Conservation (phyloP, 1,140 invertebrate species). For the Listronotus bonariensis region DNA sequence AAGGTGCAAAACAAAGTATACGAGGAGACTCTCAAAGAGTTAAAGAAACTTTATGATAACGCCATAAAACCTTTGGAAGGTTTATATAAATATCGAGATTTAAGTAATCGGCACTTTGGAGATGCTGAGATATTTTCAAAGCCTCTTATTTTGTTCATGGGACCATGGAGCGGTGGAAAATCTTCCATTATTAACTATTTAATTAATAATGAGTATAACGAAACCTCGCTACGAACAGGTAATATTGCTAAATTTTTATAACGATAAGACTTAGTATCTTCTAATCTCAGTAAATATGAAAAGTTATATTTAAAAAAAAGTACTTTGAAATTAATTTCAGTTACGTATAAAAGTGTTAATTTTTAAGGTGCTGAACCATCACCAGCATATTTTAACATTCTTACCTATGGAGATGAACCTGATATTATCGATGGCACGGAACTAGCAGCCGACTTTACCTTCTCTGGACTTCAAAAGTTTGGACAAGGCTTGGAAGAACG, state of each 20-base stretch:
- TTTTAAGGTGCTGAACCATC: slow-evolving; percentile 87
- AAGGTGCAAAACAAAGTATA: slow-evolving; percentile 73
- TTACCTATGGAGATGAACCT: slow-evolving; percentile 85
- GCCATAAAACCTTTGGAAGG: slow-evolving; percentile 89
- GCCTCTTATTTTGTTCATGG: slow-evolving; percentile 90
- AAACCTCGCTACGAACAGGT: slow-evolving; percentile 85
- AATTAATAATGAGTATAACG: slow-evolving; percentile 82
- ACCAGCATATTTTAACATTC: slow-evolving; percentile 90
- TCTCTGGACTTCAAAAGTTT: slow-evolving; percentile 92
- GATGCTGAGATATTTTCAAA: slow-evolving; percentile 96
- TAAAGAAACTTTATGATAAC: slow-evolving; percentile 85
- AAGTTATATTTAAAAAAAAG: too few relatives aligned
- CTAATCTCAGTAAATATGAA: too few relatives aligned
- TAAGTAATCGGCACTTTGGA: slow-evolving; percentile 90
- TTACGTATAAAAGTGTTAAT: too few relatives aligned
- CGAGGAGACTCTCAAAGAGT: slow-evolving; percentile 78
- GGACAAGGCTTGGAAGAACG: slow-evolving; percentile 90
- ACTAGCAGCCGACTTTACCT: slow-evolving; percentile 90
- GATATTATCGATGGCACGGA: slow-evolving; percentile 89
- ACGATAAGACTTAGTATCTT: slow-evolving; percentile 9
- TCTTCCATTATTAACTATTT: slow-evolving; percentile 94
- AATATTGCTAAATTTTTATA: slow-evolving; percentile 39
- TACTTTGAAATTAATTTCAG: too few relatives aligned
- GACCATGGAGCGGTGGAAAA: slow-evolving; percentile 95
- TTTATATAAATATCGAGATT: slow-evolving; percentile 88